Evolutionary conservation across 2,113 vertebrate species (phyloP), one percentile per base, ranked within the genome.

Genomic region (Nibea albiflora): DNA sequence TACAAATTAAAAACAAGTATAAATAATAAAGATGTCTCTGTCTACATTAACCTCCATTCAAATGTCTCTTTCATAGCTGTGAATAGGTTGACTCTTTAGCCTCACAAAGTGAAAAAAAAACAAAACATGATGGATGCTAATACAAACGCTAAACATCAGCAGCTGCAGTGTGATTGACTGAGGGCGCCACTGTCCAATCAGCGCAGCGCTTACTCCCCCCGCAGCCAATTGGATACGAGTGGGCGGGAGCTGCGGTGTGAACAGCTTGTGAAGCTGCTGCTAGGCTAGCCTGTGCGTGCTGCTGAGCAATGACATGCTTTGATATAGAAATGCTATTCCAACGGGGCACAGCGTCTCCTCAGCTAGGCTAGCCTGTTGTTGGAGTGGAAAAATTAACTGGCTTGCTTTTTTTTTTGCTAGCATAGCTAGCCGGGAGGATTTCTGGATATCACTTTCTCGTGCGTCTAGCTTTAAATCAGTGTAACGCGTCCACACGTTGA

Each of bases 301-400:
- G 68, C 76, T 46, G 84, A 81, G 90, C 91, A 74, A 81, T 93
- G 91, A 92, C 89, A 93, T 67, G 83, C 90, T 85, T 69, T 77
- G 81, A 90, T 89, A 78, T 28, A 88, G 89, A 88, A 89, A 93
- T 91, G 91, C 89, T 85, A 76, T 88, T 92, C 86, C 89, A 92
- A 76, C 91, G 78, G 85, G 78, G 92, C 85, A 84, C 79, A 31
- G 80, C 75, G 64, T 88, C 80, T 85, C 58, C 42, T 75, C 85
- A 50, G 88, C 88, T 86, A 91, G 84, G 87, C 85, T 91, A 92
- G 81, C 84, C 56, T 50, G 69, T 60, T 69, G 72, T 62, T 69
- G 75, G 76, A 63, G 85, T 86, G 66, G 79, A 28, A 77, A 82
- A 82, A 84, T 66, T 65, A 73, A 78, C 52, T 57, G 62, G 44